A percentile compares a stretch with the other conserved stretches of the same genome.
Evolutionary conservation across 2,113 vertebrate species (phyloP).

Genomic region (Sigmodon hispidus): DNA sequence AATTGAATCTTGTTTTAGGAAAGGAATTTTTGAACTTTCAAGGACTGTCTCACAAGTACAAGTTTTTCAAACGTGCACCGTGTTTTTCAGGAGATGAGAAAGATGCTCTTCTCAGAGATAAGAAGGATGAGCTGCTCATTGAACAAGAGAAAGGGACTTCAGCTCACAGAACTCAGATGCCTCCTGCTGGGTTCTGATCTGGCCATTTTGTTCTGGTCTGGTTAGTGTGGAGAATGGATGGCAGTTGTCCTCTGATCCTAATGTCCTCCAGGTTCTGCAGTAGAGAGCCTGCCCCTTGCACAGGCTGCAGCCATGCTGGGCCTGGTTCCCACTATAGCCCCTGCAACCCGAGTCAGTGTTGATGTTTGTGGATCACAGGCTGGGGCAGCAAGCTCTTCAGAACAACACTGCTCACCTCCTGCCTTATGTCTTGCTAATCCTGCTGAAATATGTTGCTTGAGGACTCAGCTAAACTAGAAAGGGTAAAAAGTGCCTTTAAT

Average conservation of each 20-base stretch:
- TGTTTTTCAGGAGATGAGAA: conserved; percentile 20
- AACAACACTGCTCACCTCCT: conserved; percentile 32
- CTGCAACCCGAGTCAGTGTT: not conserved
- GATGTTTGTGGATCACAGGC: conserved; percentile 52
- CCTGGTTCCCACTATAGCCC: not conserved
- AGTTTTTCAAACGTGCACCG: conserved; percentile 24
- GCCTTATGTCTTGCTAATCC: not conserved
- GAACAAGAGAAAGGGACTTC: conserved; percentile 59
- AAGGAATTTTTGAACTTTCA: conserved; percentile 51
- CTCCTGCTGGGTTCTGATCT: conserved; percentile 56
- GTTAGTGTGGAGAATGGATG: conserved; percentile 41
- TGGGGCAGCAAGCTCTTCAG: conserved; percentile 23
- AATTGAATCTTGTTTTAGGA: conserved; percentile 11
- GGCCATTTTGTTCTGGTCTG: conserved; percentile 43
- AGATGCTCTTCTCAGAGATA: conserved; percentile 55
- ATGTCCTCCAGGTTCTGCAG: not conserved
- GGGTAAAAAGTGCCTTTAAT: conserved; percentile 34
- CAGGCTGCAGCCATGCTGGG: not conserved
- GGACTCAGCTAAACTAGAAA: conserved; percentile 24
- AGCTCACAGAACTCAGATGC: conserved; percentile 62
- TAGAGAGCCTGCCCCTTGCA: not conserved
- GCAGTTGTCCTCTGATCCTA: conserved; percentile 50
- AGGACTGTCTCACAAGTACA: conserved; percentile 51
- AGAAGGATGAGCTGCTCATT: conserved; percentile 37
- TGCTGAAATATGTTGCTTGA: conserved; percentile 9